These are phyloP conservation scores for Apeira syringaria DNA, from an alignment of 2,888 invertebrate species.

Conservation along the genomic window DNA sequence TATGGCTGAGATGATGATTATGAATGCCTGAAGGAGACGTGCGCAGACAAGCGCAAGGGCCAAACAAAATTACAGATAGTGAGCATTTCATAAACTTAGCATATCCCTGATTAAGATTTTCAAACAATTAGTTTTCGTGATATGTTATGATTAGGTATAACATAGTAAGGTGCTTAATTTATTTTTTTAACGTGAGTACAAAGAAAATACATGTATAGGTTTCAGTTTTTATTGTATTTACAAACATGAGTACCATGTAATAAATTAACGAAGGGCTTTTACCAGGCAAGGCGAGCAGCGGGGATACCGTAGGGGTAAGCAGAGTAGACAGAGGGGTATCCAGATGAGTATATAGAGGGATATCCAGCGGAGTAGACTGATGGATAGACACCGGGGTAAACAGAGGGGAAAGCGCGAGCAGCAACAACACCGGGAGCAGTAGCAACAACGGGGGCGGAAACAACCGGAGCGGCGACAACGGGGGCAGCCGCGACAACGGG, in stretches of 20 bases:
- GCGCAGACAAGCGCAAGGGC: too few relatives aligned
- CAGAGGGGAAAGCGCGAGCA: constrained; percentile 33
- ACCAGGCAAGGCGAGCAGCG: constrained; percentile 21
- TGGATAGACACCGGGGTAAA: constrained; percentile 18
- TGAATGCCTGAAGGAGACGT: too few relatives aligned
- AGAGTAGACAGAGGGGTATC: constrained; percentile 23
- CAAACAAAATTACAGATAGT: too few relatives aligned
- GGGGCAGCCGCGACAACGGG: constrained; percentile 56
- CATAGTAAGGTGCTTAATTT: too few relatives aligned
- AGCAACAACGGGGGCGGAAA: constrained; percentile 32
- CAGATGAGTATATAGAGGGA: constrained; percentile 15
- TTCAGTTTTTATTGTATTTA: constrained; percentile 46
- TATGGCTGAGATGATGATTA: too few relatives aligned
- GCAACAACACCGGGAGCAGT: constrained; percentile 35
- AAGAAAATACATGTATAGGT: too few relatives aligned
- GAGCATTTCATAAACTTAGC: too few relatives aligned
- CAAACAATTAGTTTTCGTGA: too few relatives aligned
- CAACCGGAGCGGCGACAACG: constrained; percentile 35
- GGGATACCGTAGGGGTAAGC: constrained; percentile 30
- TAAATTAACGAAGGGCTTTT: not conserved
- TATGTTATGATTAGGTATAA: too few relatives aligned
- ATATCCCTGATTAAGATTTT: too few relatives aligned
- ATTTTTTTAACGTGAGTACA: too few relatives aligned
- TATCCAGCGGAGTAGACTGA: constrained; percentile 22
- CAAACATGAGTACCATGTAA: constrained; percentile 32